phyloP scores from a whole-genome alignment of 2,888 invertebrate species.

The Lasioglossum vierecki region DNA sequence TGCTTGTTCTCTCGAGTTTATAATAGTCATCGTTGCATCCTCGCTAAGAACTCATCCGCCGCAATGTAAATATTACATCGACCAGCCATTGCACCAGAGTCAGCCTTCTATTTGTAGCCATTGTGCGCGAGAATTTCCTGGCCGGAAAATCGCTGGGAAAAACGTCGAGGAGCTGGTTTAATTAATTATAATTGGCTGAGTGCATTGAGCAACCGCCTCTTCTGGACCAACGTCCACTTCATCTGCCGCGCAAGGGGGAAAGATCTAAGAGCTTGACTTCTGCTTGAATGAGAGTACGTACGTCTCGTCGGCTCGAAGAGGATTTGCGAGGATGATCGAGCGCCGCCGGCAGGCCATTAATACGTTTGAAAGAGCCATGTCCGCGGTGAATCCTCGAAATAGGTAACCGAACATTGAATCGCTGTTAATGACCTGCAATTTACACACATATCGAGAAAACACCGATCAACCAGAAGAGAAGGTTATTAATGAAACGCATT shows the following conservation, averaged over 20 bases:
- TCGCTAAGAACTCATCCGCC: slow-evolving; percentile 27
- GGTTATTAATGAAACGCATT: slow-evolving; percentile 30
- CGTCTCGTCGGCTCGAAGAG: slow-evolving; percentile 57
- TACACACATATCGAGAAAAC: slow-evolving; percentile 8
- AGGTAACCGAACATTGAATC: slow-evolving; percentile 58
- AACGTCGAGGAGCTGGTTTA: slow-evolving; percentile 60
- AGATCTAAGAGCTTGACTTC: slow-evolving; percentile 62
- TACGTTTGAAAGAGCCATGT: slow-evolving; percentile 55
- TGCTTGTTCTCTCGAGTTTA: slow-evolving; percentile 24
- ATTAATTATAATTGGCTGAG: slow-evolving; percentile 70
- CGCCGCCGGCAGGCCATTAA: slow-evolving; percentile 63
- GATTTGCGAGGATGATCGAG: slow-evolving; percentile 66
- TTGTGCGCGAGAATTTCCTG: slow-evolving; percentile 52
- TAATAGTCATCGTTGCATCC: slow-evolving; percentile 22
- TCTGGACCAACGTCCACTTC: slow-evolving; percentile 62
- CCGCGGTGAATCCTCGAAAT: slow-evolving; percentile 54
- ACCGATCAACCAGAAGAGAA: slow-evolving; percentile 26
- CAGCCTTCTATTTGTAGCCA: slow-evolving; percentile 36
- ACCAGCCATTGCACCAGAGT: slow-evolving; percentile 6
- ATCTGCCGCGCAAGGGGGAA: slow-evolving; percentile 55
- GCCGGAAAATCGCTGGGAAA: slow-evolving; percentile 56
- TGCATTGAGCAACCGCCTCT: slow-evolving; percentile 62
- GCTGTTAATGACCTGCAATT: slow-evolving; percentile 51
- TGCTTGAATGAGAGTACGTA: slow-evolving; percentile 57
- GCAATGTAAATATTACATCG: slow-evolving; percentile 39